Base-by-base conservation (phyloP, 2,888 invertebrate species). In the Drosophila engyochracea region DNA sequence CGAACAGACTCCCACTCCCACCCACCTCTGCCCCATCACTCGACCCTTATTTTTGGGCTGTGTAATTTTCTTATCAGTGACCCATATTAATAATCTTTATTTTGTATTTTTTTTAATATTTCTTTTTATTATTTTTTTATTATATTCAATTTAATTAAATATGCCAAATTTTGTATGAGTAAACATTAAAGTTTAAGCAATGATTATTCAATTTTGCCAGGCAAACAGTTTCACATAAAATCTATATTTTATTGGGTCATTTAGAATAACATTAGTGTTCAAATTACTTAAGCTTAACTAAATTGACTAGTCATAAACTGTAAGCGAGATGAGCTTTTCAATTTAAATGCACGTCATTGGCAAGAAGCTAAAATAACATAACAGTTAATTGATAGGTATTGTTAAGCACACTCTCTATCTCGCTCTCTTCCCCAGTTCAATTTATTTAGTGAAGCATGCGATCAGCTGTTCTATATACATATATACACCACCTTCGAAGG, bases 61-160 rank as follows among this genome's bases (percentile, higher is more conserved):
- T 79, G 60, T 82, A 73, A 79, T 79, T 87, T 82, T 70, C 30
- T 77, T 78, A 78, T 78, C 74, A 82, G 65, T 89, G 73, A 85
- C 83, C 83, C 62, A 87, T 82, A 87, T 89, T 76, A 63, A 76
- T 57, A 44, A 53, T 52, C 19, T 60, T 31, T 31, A n/a, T 41
- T 44, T 55, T 33, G 52, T 66, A 25, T 25, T 33, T 76, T 47
- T 47, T 22, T 53, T 35, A 41, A 70, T 51, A 39, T 12, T 54
- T 16, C 0, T 16, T 54, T 41, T 33, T 22, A 3, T 5, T 25
- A 12, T 12, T 49, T 10, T 59, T 35, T 25, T n/a, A 12, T 10
- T 25, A n/a, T 16, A 35, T 35, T 25, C 6, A 9, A 37, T 25
- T 47, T 22, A 52, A 44, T 22, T 22, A 22, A 3, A 22, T 12